A percentile compares a stretch with the other conserved stretches of the same genome.
phyloP scores from a whole-genome alignment of 2,113 vertebrate genomes.

The Isichthys henryi region DNA sequence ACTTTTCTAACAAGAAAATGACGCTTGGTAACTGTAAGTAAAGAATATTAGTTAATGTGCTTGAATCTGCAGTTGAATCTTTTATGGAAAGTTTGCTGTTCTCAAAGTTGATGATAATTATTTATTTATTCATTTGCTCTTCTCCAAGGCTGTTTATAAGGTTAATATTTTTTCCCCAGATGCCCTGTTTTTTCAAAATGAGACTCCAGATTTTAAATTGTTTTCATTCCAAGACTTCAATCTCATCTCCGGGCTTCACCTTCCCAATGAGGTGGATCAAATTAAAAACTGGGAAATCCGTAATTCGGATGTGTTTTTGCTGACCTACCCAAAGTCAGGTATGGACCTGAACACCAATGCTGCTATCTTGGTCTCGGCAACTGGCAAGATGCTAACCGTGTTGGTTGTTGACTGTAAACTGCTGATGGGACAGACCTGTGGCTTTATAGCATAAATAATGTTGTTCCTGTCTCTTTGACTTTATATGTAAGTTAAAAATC shows the following conservation, averaged over 20 bases:
- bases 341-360: neutral
- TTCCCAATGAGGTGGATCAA: slow-evolving; percentile 41
- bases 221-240: slow-evolving; percentile 35
- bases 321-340: slow-evolving; percentile 58
- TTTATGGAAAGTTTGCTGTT: neutral
- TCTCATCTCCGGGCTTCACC: slow-evolving; percentile 41
- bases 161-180: neutral
- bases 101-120: neutral
- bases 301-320: slow-evolving; percentile 45
- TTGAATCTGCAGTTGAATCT: neutral
- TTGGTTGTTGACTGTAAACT: too few relatives aligned
- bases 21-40: neutral
- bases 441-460: neutral
- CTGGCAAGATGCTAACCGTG: neutral
- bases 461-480: neutral
- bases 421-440: too few relatives aligned
- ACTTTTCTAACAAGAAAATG: neutral
- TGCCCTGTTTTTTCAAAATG: neutral
- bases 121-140: neutral
- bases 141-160: neutral
- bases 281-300: slow-evolving; percentile 40
- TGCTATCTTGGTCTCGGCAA: neutral
- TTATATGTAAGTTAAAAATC: neutral
- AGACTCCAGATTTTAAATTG: slow-evolving; percentile 16
- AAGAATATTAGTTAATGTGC: neutral